Evolutionary conservation across 2,888 invertebrate genomes (phyloP), one percentile per base, ranked within the genome.

Genomic region (Rutpela maculata): DNA sequence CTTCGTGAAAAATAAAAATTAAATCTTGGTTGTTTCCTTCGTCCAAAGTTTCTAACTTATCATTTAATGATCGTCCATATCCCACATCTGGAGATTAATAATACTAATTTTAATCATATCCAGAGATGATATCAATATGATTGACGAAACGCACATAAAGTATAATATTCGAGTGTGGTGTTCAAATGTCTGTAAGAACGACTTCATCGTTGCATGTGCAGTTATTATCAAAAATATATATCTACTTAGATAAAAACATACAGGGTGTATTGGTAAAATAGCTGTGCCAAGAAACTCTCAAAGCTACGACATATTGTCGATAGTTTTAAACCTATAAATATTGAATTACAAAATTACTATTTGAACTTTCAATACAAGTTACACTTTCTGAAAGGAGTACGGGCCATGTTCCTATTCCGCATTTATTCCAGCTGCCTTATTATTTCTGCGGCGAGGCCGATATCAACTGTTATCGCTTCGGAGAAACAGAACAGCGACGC

Each of bases 401-500:
- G 11, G 59, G 59, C 59, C 38, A 15, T 12, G 63, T 63, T 62
- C 38, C 72, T 38, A 78, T 74, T 70, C 76, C 81, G 82, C 84
- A 83, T 84, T 85, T 82, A 84, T 82, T 84, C 83, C 83, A 78
- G 82, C 81, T 84, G 86, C 85, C 84, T 86, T 87, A 87, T 88
- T 87, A 87, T 88, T 88, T 87, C 87, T 87, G 86, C 85, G 86
- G 85, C 84, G 85, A 83, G 86, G 84, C 86, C 87, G 88, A 88
- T 88, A 88, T 87, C 87, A 79, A 78, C 82, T 80, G 84, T 87
- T 87, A 87, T 86, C 86, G 83, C 79, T 60, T 60, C 81, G 80
- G 86, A 87, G 87, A 87, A 88, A 87, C 87, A 88, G 88, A 87
- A 86, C 87, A 87, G 88, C 87, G 88, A 86, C 88, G 89, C 88